Conservation (phyloP, 2,888 invertebrate genomes). For the Caenorhabditis sp. region DNA sequence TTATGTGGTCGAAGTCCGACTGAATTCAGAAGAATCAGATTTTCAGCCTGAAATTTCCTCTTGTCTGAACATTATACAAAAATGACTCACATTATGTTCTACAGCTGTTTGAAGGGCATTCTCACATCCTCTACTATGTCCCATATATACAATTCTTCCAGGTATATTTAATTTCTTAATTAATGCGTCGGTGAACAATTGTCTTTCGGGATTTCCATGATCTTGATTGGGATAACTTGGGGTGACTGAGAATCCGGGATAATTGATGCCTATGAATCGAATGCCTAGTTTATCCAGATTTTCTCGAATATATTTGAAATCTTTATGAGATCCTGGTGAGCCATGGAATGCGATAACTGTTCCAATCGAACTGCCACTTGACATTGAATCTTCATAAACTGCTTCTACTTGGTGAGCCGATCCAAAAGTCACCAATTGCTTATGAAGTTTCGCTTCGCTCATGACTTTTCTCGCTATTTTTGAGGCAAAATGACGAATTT, state of each 20-base stretch:
- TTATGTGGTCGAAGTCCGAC: constrained; percentile 49
- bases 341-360: constrained; percentile 55
- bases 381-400: constrained; percentile 43
- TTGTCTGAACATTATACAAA: too few relatives aligned
- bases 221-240: constrained; percentile 17
- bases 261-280: constrained; percentile 57
- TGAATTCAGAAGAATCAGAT: constrained; percentile 48
- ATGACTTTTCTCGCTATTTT: too few relatives aligned
- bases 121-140: constrained; percentile 51
- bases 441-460: too few relatives aligned
- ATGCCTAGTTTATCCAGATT: constrained; percentile 39
- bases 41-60: constrained; percentile 13
- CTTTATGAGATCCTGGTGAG: constrained; percentile 57
- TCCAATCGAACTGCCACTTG: constrained; percentile 42
- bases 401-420: too few relatives aligned
- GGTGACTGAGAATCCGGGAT: constrained; percentile 47
- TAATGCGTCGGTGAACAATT: constrained; percentile 45
- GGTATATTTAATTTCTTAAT: constrained; percentile 32
- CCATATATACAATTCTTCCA: constrained; percentile 38
- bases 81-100: background rate
- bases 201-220: constrained; percentile 41
- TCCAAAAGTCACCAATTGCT: too few relatives aligned
- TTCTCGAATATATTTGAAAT: constrained; percentile 54
- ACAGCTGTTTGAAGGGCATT: constrained; percentile 48
- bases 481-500: too few relatives aligned